Evolutionary conservation across 2,113 vertebrate species (phyloP).

Genomic region (Jaculus jaculus): DNA sequence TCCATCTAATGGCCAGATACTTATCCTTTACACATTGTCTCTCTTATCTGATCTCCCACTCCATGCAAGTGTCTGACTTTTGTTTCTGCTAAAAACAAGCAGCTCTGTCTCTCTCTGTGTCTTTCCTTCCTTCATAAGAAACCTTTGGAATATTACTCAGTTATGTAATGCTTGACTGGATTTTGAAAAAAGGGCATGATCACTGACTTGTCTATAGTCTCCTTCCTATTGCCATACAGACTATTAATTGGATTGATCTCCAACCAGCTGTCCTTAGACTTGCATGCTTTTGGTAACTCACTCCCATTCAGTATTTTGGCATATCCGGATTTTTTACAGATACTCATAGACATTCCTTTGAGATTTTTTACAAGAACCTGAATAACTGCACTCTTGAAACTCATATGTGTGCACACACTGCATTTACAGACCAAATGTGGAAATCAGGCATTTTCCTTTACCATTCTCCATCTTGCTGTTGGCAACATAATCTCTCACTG

Average conservation of each 20-base stretch:
- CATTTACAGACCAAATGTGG: too few species aligned
- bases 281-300: background rate
- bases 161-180: background rate
- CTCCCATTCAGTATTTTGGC: background rate
- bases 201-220: background rate
- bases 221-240: background rate
- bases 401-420: too few species aligned
- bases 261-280: background rate
- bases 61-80: background rate
- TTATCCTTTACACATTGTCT: background rate
- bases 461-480: too few species aligned
- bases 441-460: too few species aligned
- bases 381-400: too few species aligned
- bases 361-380: too few species aligned
- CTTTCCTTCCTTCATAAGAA: background rate
- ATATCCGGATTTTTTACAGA: background rate
- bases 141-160: background rate
- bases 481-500: too few species aligned
- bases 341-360: too few species aligned
- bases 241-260: background rate
- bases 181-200: background rate
- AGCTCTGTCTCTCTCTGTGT: background rate
- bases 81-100: background rate
- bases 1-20: background rate
- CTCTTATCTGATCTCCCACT: background rate